Conservation (phyloP, 2,888 invertebrate species). For the Geotrupes spiniger region DNA sequence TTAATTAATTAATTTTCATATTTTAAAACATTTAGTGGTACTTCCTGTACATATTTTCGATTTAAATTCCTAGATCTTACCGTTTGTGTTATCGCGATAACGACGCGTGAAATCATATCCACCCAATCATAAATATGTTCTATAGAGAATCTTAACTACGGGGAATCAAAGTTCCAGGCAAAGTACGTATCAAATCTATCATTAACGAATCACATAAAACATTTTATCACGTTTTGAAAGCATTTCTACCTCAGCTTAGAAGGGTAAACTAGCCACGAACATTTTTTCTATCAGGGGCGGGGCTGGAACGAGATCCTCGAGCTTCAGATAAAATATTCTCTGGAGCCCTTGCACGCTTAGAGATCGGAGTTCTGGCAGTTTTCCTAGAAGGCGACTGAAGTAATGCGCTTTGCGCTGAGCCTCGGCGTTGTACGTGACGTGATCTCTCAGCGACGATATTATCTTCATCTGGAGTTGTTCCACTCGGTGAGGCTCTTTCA, state of each 20-base stretch:
- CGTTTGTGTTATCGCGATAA: too few relatives aligned
- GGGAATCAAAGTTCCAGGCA: not conserved
- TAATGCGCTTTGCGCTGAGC: slow-evolving; percentile 89
- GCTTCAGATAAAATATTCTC: slow-evolving; percentile 89
- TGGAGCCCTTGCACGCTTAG: slow-evolving; percentile 92
- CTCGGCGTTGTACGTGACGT: slow-evolving; percentile 89
- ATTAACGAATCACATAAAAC: slow-evolving; percentile 47
- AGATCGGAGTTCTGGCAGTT: slow-evolving; percentile 88
- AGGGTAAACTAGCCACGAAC: slow-evolving; percentile 90
- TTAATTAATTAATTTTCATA: too few relatives aligned
- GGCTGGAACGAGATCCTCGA: slow-evolving; percentile 88
- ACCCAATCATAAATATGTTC: not conserved
- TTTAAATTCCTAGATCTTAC: too few relatives aligned
- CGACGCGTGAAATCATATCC: too few relatives aligned
- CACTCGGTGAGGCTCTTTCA: slow-evolving; percentile 87
- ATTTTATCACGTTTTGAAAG: slow-evolving; percentile 42
- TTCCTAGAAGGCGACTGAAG: slow-evolving; percentile 88
- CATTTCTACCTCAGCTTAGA: slow-evolving; percentile 9
- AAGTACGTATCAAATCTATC: slow-evolving; percentile 23
- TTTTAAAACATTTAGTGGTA: too few relatives aligned
- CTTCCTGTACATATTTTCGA: too few relatives aligned
- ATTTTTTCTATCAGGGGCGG: slow-evolving; percentile 93
- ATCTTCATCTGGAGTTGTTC: slow-evolving; percentile 97
- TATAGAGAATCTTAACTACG: too few relatives aligned
- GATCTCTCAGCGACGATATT: slow-evolving; percentile 91